A percentile compares a stretch with the other conserved stretches of the same genome.
Conservation (phyloP, 2,888 invertebrate species). For the Agonopterix heracliana region DNA sequence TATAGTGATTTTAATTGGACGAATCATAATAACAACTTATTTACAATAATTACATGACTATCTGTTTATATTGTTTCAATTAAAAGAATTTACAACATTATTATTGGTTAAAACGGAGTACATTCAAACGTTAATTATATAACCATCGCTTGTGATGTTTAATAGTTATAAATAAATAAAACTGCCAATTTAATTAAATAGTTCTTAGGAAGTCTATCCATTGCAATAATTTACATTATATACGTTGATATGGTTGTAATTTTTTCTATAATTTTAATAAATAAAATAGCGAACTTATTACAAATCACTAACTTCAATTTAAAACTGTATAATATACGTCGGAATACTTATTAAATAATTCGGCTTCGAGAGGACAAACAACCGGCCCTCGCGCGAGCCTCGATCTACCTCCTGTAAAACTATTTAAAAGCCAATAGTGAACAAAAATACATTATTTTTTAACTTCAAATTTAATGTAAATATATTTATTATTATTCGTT, state of each 20-base stretch:
- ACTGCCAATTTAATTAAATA: slow-evolving; percentile 22
- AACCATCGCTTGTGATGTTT: slow-evolving; percentile 37
- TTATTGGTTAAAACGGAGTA: slow-evolving; percentile 1
- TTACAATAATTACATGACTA: slow-evolving; percentile 65
- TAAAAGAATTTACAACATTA: slow-evolving; percentile 9
- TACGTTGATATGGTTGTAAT: slow-evolving; percentile 51
- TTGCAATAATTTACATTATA: slow-evolving; percentile 25
- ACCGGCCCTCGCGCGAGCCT: slow-evolving; percentile 20
- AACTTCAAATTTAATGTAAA: slow-evolving; percentile 3
- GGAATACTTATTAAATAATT: slow-evolving; percentile 35
- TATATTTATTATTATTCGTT: slow-evolving; percentile 32
- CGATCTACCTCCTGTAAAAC: slow-evolving; percentile 8
- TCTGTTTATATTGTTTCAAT: slow-evolving; percentile 8
- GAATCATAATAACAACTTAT: slow-evolving; percentile 59
- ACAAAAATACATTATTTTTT: background rate
- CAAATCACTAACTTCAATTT: slow-evolving; percentile 34
- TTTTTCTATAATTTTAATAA: slow-evolving; percentile 23
- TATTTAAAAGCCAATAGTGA: slow-evolving; percentile 10
- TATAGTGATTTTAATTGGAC: slow-evolving; percentile 39
- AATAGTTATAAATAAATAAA: slow-evolving; percentile 28
- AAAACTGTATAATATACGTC: slow-evolving; percentile 15
- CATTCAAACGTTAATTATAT: slow-evolving; percentile 13
- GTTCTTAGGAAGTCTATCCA: background rate
- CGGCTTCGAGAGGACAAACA: slow-evolving; percentile 41
- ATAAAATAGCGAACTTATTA: slow-evolving; percentile 25